These are phyloP conservation scores for Akabosia matsudoensis DNA, from an alignment of 1,140 invertebrate species.

Conservation along the genomic window DNA sequence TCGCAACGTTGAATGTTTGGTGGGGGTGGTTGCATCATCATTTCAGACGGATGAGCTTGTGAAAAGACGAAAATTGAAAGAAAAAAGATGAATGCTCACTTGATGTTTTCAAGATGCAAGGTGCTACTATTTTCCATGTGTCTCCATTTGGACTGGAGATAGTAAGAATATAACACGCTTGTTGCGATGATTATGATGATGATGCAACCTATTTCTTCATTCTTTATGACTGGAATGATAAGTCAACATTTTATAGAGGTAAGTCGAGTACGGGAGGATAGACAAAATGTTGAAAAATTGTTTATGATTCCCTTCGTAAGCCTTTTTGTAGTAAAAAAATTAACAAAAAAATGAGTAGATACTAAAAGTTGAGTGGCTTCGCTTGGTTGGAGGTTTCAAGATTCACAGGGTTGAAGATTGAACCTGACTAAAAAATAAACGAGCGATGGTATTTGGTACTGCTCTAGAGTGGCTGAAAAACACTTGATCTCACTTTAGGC, in stretches of 20 bases:
- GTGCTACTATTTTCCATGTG: neutral
- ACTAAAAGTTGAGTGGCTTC: too few relatives aligned
- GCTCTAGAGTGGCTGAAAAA: neutral
- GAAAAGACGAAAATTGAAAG: conserved; percentile 3
- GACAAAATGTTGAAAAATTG: too few relatives aligned
- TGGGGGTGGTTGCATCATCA: neutral
- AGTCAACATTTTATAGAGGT: too few relatives aligned
- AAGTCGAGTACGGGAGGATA: too few relatives aligned
- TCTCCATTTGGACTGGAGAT: neutral
- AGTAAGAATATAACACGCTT: neutral
- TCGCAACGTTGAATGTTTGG: neutral
- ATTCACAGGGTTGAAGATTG: neutral
- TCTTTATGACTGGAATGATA: too few relatives aligned
- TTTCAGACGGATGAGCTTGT: neutral
- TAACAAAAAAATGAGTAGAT: too few relatives aligned
- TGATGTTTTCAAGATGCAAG: conserved; percentile 13
- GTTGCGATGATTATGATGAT: neutral
- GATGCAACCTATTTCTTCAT: too few relatives aligned
- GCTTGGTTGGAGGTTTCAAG: neutral
- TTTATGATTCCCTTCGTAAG: too few relatives aligned
- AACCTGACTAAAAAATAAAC: neutral
- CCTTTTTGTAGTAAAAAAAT: too few relatives aligned
- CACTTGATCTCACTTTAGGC: neutral
- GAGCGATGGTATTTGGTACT: neutral
- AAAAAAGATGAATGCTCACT: neutral